Evolutionary conservation across 2,113 vertebrate genomes (phyloP).

Genomic region (Mus spicilegus): DNA sequence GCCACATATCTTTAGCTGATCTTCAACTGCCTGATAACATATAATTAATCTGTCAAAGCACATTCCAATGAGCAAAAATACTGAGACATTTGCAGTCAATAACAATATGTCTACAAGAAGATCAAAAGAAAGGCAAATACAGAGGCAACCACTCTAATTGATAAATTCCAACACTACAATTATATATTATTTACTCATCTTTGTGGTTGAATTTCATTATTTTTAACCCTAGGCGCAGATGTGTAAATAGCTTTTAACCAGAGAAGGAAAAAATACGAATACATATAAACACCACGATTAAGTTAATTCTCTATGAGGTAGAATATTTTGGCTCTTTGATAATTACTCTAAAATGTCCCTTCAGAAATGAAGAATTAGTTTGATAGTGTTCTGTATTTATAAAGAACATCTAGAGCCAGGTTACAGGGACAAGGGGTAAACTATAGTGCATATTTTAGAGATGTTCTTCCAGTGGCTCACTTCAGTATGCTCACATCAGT

Average conservation of each 20-base stretch:
- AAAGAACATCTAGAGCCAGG: neutral
- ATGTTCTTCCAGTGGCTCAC: neutral
- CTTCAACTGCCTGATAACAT: constrained; percentile 86
- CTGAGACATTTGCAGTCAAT: constrained; percentile 68
- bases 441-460: neutral
- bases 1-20: constrained; percentile 85
- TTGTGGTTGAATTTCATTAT: constrained; percentile 75
- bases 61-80: constrained; percentile 72
- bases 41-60: constrained; percentile 77
- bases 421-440: neutral
- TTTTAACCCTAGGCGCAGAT: constrained; percentile 66
- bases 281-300: neutral
- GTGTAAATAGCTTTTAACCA: constrained; percentile 67
- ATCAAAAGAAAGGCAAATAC: constrained; percentile 62
- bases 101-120: constrained; percentile 67
- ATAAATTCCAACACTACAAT: constrained; percentile 71
- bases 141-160: constrained; percentile 52
- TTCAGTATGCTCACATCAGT: neutral
- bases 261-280: constrained; percentile 45
- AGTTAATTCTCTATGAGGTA: neutral
- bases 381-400: neutral
- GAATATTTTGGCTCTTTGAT: constrained; percentile 6
- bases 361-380: constrained; percentile 31
- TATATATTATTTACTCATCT: constrained; percentile 58
- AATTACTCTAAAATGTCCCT: constrained; percentile 41